Evolutionary conservation across 2,888 invertebrate species (phyloP), one percentile per base, ranked within the genome.

Genomic region (Stomorhina lunata): DNA sequence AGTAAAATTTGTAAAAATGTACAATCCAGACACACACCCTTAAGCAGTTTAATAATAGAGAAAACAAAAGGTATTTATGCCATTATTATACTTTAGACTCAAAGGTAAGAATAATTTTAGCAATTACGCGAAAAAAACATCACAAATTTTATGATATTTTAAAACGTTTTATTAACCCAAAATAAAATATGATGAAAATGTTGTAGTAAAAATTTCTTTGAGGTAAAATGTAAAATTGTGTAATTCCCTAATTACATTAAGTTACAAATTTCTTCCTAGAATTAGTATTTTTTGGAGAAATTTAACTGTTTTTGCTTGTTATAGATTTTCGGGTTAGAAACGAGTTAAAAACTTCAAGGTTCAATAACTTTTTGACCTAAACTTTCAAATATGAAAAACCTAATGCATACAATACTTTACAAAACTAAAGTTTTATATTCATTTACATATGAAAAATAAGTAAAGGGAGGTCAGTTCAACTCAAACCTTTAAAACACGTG

Each of bases 291-390:
- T 2, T 48, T n/a, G 17, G 4, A 27, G 6, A n/a, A 25, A 50
- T n/a, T n/a, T n/a, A n/a, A 15, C 6, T 27, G 12, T 50, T 50
- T 2, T 15, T 45, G 9, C 45, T 20, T 45, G 4, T n/a, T 25
- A 1, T 20, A 45, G 20, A 50, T n/a, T 50, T 12, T 2, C n/a
- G 4, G 2, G 45, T 20, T 5, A 17, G 22, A 5, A 7, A 48
- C 25, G 15, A 40, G 22, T 29, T 17, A 53, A 29, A 7, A 22
- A 50, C 22, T 66, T 34, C 50, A 66, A 66, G 65, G 65, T 66
- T 66, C 65, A 66, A 34, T 66, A 66, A 66, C 48, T 32, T 66
- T n/a, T 66, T 66, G 43, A 63, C 61, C 27, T 43, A 43, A 63
- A 34, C 48, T 59, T n/a, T 37, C 5, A 0, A 25, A 25, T 15